Base-by-base conservation (phyloP, 1,140 invertebrate species). In the Patella vulgata region DNA sequence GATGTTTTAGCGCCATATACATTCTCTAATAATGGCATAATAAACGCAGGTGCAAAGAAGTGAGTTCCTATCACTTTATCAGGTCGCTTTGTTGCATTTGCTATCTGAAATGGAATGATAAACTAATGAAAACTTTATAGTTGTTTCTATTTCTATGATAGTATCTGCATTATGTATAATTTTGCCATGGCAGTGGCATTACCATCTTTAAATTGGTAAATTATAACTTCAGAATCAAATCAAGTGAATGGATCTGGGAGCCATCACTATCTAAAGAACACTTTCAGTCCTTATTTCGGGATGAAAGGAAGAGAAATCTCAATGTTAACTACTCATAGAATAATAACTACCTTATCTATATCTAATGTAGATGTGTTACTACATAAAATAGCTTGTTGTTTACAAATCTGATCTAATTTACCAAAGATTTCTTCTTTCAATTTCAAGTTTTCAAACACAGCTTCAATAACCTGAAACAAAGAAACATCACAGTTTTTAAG, bases 1-100 rank as follows among this genome's bases (percentile, higher is more conserved):
- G 78, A 79, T 12, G 83, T 84, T 17, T 77, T 42, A 14, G 54
- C 66, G 8, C 82, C 78, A 54, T 79, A 76, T 1, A 83, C 71
- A 64, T 83, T 83, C 59, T 84, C 82, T 40, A 83, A 64, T 6
- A 83, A 62, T 67, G 66, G 76, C 75, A 83, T 83, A 33, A 79
- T 63, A 59, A 81, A 76, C 1, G 82, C 76, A 8, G 83, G 82
- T 27, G 79, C 77, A 67, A 84, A 85, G 70, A 85, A 85, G 66
- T 85, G 83, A 11, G 72, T 78, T 9, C 83, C 83, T 31, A 81
- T 73, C 21, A 84, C 73, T 59, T 72, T 71, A 14, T 72, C 71
- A 40, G 69, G 70, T 70, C 81, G 52, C 0, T 59, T 67, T 25
- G 81, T 78, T 17, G 71, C 73, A 55, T 68, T 61, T 1, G 80